A percentile compares a stretch with the other conserved stretches of the same genome.
phyloP scores from a whole-genome alignment of 1,140 invertebrate genomes.

The Neuroterus valhalla region DNA sequence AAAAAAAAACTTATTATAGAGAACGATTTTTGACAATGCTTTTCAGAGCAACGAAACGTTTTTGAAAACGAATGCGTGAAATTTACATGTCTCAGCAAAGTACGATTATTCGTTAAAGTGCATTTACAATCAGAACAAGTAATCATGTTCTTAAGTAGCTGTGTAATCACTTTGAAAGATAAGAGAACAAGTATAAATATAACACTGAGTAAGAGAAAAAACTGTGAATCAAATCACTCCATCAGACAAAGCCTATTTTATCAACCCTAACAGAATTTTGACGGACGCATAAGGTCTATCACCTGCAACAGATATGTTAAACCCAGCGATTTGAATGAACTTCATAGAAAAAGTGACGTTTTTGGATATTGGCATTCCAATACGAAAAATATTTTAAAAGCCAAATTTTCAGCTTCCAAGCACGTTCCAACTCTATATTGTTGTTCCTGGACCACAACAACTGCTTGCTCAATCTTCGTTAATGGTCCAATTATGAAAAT shows the following conservation, averaged over 20 bases:
- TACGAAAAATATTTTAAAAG: slow-evolving; percentile 36
- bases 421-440: slow-evolving; percentile 23
- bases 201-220: neutral
- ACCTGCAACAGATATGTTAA: slow-evolving; percentile 10
- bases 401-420: slow-evolving; percentile 33
- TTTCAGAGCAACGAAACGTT: neutral
- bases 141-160: too few relatives aligned
- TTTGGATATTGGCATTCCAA: slow-evolving; percentile 29
- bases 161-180: too few relatives aligned
- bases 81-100: slow-evolving; percentile 24
- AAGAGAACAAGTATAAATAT: neutral
- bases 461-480: slow-evolving; percentile 24
- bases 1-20: neutral
- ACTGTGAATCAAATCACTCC: neutral
- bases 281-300: slow-evolving; percentile 28
- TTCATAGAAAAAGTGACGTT: slow-evolving; percentile 32
- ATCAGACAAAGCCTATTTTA: neutral
- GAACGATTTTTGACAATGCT: neutral
- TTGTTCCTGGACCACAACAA: slow-evolving; percentile 31
- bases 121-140: neutral
- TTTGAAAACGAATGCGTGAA: neutral
- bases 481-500: slow-evolving; percentile 36
- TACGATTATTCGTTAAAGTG: neutral
- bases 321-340: slow-evolving; percentile 38
- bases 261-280: slow-evolving; percentile 29